Base-by-base conservation (phyloP, 2,888 invertebrate species). In the Philereme vetulata region DNA sequence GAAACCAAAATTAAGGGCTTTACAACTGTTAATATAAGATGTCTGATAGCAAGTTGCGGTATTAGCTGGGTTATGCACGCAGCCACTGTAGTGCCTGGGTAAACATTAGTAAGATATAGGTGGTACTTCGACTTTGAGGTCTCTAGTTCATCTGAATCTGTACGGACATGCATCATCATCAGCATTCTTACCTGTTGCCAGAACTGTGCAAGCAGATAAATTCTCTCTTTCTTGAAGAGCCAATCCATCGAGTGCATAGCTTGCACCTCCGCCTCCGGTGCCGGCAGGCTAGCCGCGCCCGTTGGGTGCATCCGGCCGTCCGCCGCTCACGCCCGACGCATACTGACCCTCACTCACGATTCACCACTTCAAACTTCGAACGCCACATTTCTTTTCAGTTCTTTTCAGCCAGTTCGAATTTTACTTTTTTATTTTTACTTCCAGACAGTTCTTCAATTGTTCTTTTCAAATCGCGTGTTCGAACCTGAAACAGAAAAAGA, bases 181-280 rank as follows among this genome's bases (percentile, higher is more conserved):
- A 59, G 49, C 36, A 38, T 33, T 47, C 95, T 95, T 94, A 97
- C 97, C 97, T 97, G 97, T 96, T 97, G 97, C 97, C 97, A 97
- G 94, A 97, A 97, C 93, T 97, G 97, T 86, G 97, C 97, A 87
- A 97, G 95, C 87, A 97, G 94, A 94, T 97, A 97, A 93, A 97
- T 97, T 93, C 96, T 94, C 93, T 97, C 97, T 94, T 97, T 97
- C 95, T 97, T 97, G 94, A 97, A 97, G 90, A 97, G 95, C 97
- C 97, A 97, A 94, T 97, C 97, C 97, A 97, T 97, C 88, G 97
- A 97, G 94, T 97, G 97, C 95, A 97, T 96, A 93, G 97, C 95
- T 95, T 96, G 96, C 93, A 97, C 95, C 95, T 97, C 97, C 95
- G 97, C 96, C 94, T 96, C 96, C 84, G 94, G 95, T 93, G 95